Conservation (phyloP, 2,888 invertebrate species). For the Chromoteleia sp. region DNA sequence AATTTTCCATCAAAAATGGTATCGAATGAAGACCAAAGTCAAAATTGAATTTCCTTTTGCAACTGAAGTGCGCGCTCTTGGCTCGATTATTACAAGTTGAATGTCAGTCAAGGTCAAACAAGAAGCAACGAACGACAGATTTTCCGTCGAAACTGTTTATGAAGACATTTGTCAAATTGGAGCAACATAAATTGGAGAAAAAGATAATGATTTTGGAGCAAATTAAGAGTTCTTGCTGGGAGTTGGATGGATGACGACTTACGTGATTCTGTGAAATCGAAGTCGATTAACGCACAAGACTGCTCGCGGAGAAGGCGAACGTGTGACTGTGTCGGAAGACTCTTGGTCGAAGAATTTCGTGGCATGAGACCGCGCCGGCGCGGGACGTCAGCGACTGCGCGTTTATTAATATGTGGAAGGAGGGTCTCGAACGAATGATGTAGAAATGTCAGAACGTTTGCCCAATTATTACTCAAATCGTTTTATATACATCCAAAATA, state of each 20-base stretch:
- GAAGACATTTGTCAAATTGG: neutral
- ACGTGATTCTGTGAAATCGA: slow-evolving; percentile 31
- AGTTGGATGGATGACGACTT: slow-evolving; percentile 31
- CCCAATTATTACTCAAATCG: slow-evolving; percentile 24
- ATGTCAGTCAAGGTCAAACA: slow-evolving; percentile 73
- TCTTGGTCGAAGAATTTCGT: slow-evolving; percentile 57
- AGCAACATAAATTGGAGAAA: neutral
- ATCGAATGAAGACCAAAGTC: neutral
- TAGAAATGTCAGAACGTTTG: slow-evolving; percentile 31
- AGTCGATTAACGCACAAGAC: slow-evolving; percentile 19
- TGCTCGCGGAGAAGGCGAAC: slow-evolving; percentile 53
- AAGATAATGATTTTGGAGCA: slow-evolving; percentile 17
- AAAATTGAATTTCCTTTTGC: slow-evolving; percentile 10
- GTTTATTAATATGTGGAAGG: slow-evolving; percentile 38
- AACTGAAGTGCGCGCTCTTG: slow-evolving; percentile 50
- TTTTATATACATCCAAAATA: neutral
- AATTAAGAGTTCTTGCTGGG: too few species aligned
- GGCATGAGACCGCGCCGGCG: slow-evolving; percentile 60
- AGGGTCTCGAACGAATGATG: slow-evolving; percentile 11
- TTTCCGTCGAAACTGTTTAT: neutral
- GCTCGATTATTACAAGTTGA: slow-evolving; percentile 28
- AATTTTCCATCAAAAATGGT: slow-evolving; percentile 1
- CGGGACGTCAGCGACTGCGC: slow-evolving; percentile 26
- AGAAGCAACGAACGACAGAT: slow-evolving; percentile 28
- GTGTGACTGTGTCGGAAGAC: slow-evolving; percentile 66